Base-by-base conservation (phyloP, 2,797 vertebrate genomes). In the Argentina silus region DNA sequence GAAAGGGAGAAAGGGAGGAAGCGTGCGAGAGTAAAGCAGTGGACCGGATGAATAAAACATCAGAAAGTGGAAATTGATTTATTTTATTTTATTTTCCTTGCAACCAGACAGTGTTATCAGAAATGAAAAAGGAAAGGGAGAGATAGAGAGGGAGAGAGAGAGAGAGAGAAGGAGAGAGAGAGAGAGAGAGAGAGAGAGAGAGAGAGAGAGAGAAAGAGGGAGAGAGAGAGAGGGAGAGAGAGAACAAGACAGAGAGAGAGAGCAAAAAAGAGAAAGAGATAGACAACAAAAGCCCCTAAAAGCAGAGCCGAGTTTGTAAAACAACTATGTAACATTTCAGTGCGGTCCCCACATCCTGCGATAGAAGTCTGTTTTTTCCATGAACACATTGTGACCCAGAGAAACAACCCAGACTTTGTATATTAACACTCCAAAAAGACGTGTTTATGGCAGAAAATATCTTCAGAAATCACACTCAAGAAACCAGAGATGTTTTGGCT, bases 1-100 rank as follows among this genome's bases (percentile, higher is more conserved):
- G 27, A 42, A 21, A 59, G 56, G 19, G 19, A 21, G 56, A 21
- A 21, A 42, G 47, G 27, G 19, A 51, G 15, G 36, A 10, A 55
- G 23, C 27, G 48, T 14, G 66, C 10, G 50, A 36, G 48, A 36
- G 48, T 36, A 48, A 53, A 44, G 17, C 44, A 27, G 64, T 66
- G 81, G 23, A 51, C 48, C 1, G 15, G 48, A 44, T 10, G 19
- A 51, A 17, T 85, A 81, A 84, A 83, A 19, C n/a, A 47, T 66
- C 62, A 71, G 42, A 64, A 65, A 44, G 55, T 19, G 36, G 64
- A 78, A 50, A 72, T 67, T 12, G 63, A 67, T 76, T 67, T 66
- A 71, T 50, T 51, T 15, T n/a, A n/a, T n/a, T n/a, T n/a, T n/a
- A n/a, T n/a, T n/a, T n/a, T n/a, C n/a, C n/a, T n/a, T n/a, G n/a